phyloP scores from a whole-genome alignment of 2,888 invertebrate genomes.

The Strigamia crassipes region DNA sequence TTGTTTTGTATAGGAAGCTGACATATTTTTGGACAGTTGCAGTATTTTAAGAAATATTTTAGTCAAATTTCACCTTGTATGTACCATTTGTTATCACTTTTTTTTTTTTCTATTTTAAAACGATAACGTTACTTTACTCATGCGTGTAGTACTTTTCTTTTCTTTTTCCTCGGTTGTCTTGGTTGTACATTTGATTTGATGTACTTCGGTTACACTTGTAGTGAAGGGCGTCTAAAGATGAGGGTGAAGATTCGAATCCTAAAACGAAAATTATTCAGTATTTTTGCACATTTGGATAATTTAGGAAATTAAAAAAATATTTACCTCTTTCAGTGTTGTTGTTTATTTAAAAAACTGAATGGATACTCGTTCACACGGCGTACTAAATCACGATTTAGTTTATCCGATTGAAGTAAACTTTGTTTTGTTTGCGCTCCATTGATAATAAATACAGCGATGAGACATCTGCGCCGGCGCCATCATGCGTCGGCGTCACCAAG shows the following conservation, averaged over 20 bases:
- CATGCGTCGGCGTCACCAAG: too few relatives aligned
- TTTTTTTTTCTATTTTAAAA: constrained; percentile 17
- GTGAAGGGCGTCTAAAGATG: background rate
- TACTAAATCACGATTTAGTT: too few relatives aligned
- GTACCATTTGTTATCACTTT: constrained; percentile 20
- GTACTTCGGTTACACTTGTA: background rate
- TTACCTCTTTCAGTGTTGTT: background rate
- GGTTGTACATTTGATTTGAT: constrained; percentile 5
- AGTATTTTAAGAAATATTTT: background rate
- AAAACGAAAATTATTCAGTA: constrained; percentile 2
- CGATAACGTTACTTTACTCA: background rate
- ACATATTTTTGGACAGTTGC: constrained; percentile 21
- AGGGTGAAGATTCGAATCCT: background rate
- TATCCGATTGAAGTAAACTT: too few relatives aligned
- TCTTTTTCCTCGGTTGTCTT: background rate
- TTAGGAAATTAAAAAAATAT: constrained; percentile 4
- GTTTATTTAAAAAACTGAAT: background rate
- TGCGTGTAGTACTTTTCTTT: background rate
- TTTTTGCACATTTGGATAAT: constrained; percentile 22
- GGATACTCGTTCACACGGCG: too few relatives aligned
- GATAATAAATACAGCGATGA: too few relatives aligned
- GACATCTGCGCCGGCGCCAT: too few relatives aligned
- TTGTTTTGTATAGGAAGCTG: constrained; percentile 1
- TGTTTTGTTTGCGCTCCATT: too few relatives aligned
- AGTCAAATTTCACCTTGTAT: constrained; percentile 8